Percentiles rank a stretch among this genome's conserved stretches.
Evolutionary conservation across 2,797 vertebrate genomes (phyloP).

Genomic region (Xiphorhynchus erythropygius): DNA sequence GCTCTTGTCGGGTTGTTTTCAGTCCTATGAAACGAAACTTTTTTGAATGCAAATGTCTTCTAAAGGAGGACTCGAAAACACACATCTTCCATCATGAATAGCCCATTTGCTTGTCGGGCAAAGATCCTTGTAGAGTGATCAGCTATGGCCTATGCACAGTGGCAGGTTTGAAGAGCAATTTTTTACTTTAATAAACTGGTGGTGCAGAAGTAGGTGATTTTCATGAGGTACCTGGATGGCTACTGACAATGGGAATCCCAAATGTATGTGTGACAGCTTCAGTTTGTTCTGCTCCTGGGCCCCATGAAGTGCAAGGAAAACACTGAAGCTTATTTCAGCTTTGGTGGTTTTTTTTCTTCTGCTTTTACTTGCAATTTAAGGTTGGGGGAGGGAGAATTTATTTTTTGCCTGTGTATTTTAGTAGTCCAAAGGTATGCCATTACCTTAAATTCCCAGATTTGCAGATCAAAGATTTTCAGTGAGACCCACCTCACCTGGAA

Average conservation of each 20-base stretch:
- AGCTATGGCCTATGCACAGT: neutral
- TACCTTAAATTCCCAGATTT: neutral
- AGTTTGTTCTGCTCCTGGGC: neutral
- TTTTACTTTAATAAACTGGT: neutral
- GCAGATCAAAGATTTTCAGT: neutral
- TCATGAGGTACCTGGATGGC: neutral
- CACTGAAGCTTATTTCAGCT: neutral
- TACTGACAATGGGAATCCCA: neutral
- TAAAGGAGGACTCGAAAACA: neutral
- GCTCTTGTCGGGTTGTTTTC: neutral
- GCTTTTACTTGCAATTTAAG: neutral
- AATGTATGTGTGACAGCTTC: neutral
- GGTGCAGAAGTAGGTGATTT: neutral
- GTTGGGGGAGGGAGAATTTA: neutral
- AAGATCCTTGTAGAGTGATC: neutral
- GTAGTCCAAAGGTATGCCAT: neutral
- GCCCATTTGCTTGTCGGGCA: neutral
- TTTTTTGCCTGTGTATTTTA: neutral
- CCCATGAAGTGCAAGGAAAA: neutral
- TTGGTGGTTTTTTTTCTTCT: neutral
- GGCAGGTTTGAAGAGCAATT: neutral
- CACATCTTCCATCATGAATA: neutral
- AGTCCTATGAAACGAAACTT: neutral
- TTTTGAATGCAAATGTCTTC: neutral
- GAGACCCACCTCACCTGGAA: neutral